phyloP scores from a whole-genome alignment of 2,797 vertebrate genomes.

The Aplochiton taeniatus region DNA sequence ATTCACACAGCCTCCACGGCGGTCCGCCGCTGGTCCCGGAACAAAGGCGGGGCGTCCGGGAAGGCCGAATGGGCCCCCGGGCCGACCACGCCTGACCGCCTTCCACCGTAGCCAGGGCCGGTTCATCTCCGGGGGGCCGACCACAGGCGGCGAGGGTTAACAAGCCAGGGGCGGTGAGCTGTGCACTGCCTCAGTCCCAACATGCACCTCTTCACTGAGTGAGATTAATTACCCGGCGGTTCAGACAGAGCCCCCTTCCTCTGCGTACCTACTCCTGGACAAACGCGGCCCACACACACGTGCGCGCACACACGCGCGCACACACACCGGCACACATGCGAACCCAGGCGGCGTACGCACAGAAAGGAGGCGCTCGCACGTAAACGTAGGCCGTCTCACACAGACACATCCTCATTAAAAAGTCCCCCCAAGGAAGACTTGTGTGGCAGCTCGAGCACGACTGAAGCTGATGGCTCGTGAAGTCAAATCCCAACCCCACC shows the following conservation, averaged over 20 bases:
- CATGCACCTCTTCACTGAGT: slow-evolving; percentile 67
- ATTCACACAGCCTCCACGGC: slow-evolving; percentile 28
- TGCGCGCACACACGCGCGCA: slow-evolving; percentile 15
- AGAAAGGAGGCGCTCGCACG: not conserved
- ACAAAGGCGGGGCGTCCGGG: slow-evolving; percentile 32
- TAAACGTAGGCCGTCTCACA: not conserved
- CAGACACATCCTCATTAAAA: not conserved
- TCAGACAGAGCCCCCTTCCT: slow-evolving; percentile 43
- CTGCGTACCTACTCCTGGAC: not conserved
- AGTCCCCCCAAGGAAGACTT: slow-evolving; percentile 13
- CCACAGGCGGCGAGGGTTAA: slow-evolving; percentile 65
- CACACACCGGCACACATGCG: slow-evolving; percentile 3
- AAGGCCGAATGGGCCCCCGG: slow-evolving; percentile 41
- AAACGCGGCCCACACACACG: slow-evolving; percentile 25
- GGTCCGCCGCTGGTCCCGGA: slow-evolving; percentile 35
- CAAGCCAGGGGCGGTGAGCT: slow-evolving; percentile 60
- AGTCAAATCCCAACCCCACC: slow-evolving; percentile 35
- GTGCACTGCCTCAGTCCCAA: slow-evolving; percentile 66
- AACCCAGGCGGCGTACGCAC: not conserved
- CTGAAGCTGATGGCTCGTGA: slow-evolving; percentile 19
- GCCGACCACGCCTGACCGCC: slow-evolving; percentile 59
- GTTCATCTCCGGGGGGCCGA: slow-evolving; percentile 57
- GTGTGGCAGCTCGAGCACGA: slow-evolving; percentile 42
- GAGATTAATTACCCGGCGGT: slow-evolving; percentile 70
- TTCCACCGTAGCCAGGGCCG: slow-evolving; percentile 57